Base-by-base conservation (phyloP, 2,888 invertebrate genomes). In the Copidosoma aretas region DNA sequence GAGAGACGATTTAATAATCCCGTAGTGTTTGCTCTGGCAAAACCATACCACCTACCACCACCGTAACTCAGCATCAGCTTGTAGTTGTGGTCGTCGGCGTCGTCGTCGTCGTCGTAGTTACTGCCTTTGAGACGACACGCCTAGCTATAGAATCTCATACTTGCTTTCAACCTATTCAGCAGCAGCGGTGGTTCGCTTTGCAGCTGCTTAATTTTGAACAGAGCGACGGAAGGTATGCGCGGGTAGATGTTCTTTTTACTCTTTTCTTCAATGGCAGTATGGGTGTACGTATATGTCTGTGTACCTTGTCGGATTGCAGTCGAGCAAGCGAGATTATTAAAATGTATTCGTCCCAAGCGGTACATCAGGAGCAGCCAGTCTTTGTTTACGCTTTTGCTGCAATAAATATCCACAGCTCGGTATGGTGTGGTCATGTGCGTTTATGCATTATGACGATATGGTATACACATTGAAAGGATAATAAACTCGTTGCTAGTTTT, bases 1-100 rank as follows among this genome's bases (percentile, higher is more conserved):
- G 12, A 25, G 67, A 76, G 78, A 75, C 74, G 77, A 75, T 77
- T 80, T 79, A 81, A 81, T 80, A 80, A 81, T 80, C 78, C 74
- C 76, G 76, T 76, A 73, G 52, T 81, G 81, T 80, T 81, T 81
- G 79, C 79, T 73, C 73, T 74, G 58, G 39, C 49, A 24, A 32
- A 32, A 32, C 32, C 32, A 32, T 32, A 32, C 4, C 8, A 8
- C 32, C 3, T 32, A 32, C 32, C 32, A 32, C 32, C 32, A 32
- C 8, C 4, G 17, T 32, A n/a, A 10, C 12, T 25, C 19, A 22
- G 39, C 39, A 54, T 19, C 39, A 39, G 41, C 15, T 54, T 21
- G 19, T 58, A 41, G 19, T 41, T 19, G 21, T 21, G 19, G 41
- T 25, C 19, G 39, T 58, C 15, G 15, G 10, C 39, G 43, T 46